Percentiles rank a stretch among this genome's conserved stretches.
Evolutionary conservation across 2,888 invertebrate genomes (phyloP).

Genomic region (Chrysomela aeneicollis): DNA sequence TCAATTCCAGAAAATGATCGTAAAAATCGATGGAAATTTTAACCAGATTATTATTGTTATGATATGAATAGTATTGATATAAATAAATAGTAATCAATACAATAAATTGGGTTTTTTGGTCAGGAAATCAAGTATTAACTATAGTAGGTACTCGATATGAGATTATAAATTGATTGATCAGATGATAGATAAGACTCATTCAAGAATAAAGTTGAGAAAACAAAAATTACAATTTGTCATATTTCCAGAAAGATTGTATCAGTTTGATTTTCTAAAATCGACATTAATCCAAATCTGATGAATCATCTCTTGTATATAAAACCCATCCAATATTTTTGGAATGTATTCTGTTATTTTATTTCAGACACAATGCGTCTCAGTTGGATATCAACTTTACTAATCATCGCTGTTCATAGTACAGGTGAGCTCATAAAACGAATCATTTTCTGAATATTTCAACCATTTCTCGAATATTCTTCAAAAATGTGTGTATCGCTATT

Average conservation of each 20-base stretch:
- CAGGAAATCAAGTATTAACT: background rate
- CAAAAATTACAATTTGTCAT: constrained; percentile 17
- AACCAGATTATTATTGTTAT: too few species aligned
- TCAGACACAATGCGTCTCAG: constrained; percentile 23
- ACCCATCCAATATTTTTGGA: background rate
- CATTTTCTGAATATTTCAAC: background rate
- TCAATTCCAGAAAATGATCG: too few species aligned
- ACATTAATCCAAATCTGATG: background rate
- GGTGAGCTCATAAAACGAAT: constrained; percentile 19
- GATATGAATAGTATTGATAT: too few species aligned
- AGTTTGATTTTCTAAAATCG: background rate
- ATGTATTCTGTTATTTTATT: constrained; percentile 9
- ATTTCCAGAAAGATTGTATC: constrained; percentile 7
- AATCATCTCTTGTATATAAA: background rate
- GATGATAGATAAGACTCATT: background rate
- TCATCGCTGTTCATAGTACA: constrained; percentile 19
- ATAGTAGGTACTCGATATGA: background rate
- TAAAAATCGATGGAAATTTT: too few species aligned
- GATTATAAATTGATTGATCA: background rate
- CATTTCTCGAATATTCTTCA: too few species aligned
- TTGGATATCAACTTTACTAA: constrained; percentile 22
- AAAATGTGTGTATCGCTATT: too few species aligned
- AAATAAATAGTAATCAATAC: too few species aligned
- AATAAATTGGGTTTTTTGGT: background rate
- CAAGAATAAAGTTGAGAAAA: background rate